Base-by-base conservation (phyloP, 2,113 vertebrate species). In the Bos indicus region DNA sequence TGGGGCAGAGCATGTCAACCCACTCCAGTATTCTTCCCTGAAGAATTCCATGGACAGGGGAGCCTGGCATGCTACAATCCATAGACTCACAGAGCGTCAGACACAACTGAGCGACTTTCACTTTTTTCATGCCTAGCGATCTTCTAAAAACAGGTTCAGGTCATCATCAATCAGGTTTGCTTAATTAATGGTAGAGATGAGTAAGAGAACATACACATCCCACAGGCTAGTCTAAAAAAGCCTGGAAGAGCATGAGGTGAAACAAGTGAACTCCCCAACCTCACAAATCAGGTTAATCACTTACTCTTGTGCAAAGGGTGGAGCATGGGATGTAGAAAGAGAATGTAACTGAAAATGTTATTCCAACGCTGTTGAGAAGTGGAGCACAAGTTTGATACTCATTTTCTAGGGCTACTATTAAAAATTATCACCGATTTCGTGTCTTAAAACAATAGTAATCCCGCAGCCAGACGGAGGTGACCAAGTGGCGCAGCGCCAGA, bases 401-500 rank as follows among this genome's bases (percentile, higher is more conserved):
- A 17, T 56, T 89, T 84, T 12, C 84, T 64, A 84, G 43, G 43
- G 62, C 48, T 64, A n/a, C 48, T 40, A 57, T 64, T 19, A 71
- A 93, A 78, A 81, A 36, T 33, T 56, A 51, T 19, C 54, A 90
- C 78, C 28, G 9, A 25, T 9, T 87, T 33, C 8, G 33, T 71
- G 59, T 10, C 43, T 88, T 82, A 71, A 74, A 81, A 82, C 40
- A 78, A 86, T 15, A 64, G 46, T 5, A 83, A 56, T 83, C 52
- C 7, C 0, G 52, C 52, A 83, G 13, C n/a, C 4, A 14, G n/a
- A n/a, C 1, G 2, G 12, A 56, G n/a, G 33, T 7, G 12, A 56
- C 21, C 33, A n/a, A 33, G 48, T 6, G 28, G 28, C 28, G 9
- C 78, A 51, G 48, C 5, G 2, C 46, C 46, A 81, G 28, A 51